Conservation (phyloP, 2,888 invertebrate genomes). For the Drosophila suboccidentalis region DNA sequence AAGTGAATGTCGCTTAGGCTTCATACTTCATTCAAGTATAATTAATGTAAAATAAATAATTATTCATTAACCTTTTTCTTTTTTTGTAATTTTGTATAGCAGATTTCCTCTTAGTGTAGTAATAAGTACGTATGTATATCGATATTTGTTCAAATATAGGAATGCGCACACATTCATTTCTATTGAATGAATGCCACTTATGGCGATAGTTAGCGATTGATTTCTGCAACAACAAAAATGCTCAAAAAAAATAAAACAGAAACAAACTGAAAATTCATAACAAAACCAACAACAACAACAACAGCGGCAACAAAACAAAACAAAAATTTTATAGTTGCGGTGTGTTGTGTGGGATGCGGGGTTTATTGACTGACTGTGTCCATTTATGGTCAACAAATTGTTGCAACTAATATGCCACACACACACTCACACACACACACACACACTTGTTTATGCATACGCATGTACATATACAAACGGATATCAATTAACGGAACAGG, state of each 20-base stretch:
- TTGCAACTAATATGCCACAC: constrained; percentile 59
- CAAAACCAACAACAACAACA: constrained; percentile 14
- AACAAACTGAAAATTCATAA: constrained; percentile 46
- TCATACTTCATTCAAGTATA: neutral
- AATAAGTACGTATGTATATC: constrained; percentile 18
- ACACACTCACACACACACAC: constrained; percentile 22
- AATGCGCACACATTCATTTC: constrained; percentile 45
- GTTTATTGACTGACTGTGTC: constrained; percentile 70
- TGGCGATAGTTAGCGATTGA: constrained; percentile 61
- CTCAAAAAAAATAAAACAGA: constrained; percentile 19
- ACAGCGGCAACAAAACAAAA: constrained; percentile 9
- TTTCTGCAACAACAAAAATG: constrained; percentile 43
- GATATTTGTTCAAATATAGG: constrained; percentile 42
- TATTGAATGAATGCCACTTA: constrained; percentile 60
- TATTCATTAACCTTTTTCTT: neutral
- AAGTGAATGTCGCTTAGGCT: neutral
- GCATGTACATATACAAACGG: constrained; percentile 6
- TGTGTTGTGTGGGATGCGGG: constrained; percentile 54
- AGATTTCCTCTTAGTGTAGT: constrained; percentile 26
- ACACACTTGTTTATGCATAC: constrained; percentile 2
- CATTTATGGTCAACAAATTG: constrained; percentile 71
- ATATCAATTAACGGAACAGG: constrained; percentile 34
- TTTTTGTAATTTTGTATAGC: neutral
- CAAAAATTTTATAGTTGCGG: constrained; percentile 14
- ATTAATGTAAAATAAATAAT: neutral